These are phyloP conservation scores for Galleria mellonella DNA, from an alignment of 1,140 invertebrate genomes.

Conservation along the genomic window DNA sequence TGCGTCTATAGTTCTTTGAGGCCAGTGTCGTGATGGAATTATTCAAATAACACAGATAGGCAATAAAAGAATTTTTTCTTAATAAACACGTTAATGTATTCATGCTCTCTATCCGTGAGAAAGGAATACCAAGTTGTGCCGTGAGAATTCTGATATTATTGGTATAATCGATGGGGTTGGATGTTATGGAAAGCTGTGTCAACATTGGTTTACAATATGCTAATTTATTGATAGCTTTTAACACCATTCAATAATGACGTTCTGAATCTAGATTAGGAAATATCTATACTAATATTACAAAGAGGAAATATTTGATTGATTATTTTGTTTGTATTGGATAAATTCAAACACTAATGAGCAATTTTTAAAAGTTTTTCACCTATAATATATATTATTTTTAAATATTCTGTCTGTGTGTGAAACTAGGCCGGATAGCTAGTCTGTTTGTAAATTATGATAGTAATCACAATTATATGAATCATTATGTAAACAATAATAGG, in stretches of 20 bases:
- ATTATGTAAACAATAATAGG: no score
- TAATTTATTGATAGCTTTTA: slow-evolving; percentile 33
- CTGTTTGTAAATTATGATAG: no score
- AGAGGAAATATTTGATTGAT: no score
- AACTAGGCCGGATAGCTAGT: no score
- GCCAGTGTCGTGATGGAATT: slow-evolving; percentile 22
- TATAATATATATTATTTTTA: no score
- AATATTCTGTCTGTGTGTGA: no score
- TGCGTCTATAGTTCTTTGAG: slow-evolving; percentile 26
- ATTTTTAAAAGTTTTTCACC: no score
- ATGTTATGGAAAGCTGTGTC: slow-evolving; percentile 61
- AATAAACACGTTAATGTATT: slow-evolving; percentile 56
- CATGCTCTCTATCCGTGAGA: slow-evolving; percentile 52
- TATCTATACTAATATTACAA: no score
- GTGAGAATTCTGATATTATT: slow-evolving; percentile 50
- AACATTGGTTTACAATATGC: slow-evolving; percentile 53
- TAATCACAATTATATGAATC: no score
- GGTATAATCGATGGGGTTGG: slow-evolving; percentile 59
- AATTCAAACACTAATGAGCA: no score
- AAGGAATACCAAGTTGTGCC: slow-evolving; percentile 34
- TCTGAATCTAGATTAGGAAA: no score
- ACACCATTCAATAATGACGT: neutral
- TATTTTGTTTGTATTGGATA: no score
- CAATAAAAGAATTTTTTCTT: slow-evolving; percentile 48
- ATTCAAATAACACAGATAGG: slow-evolving; percentile 41